phyloP scores from a whole-genome alignment of 2,888 invertebrate genomes.

The Brachycybe producta region DNA sequence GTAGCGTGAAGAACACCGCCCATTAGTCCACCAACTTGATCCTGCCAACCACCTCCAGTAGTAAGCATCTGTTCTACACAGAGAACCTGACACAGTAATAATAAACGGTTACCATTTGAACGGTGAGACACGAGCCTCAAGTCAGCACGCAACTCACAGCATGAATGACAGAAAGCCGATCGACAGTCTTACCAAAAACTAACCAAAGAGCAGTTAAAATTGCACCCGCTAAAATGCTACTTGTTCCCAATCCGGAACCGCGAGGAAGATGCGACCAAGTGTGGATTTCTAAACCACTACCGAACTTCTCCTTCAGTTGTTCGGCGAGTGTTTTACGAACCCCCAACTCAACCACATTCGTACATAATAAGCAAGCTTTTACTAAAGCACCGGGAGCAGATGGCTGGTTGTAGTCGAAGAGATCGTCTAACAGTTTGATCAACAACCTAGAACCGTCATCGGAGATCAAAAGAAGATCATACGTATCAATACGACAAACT shows the following conservation, averaged over 20 bases:
- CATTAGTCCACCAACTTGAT: constrained; percentile 40
- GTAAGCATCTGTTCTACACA: constrained; percentile 41
- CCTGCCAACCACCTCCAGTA: constrained; percentile 46
- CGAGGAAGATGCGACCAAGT: constrained; percentile 39
- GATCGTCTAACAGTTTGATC: constrained; percentile 28
- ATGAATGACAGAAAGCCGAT: constrained; percentile 33
- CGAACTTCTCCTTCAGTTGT: constrained; percentile 30
- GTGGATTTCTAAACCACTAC: constrained; percentile 36
- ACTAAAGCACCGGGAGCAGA: constrained; percentile 36
- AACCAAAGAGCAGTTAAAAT: constrained; percentile 38
- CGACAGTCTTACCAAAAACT: constrained; percentile 31
- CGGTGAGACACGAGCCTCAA: not conserved
- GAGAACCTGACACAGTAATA: constrained; percentile 34
- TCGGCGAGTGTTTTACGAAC: constrained; percentile 20
- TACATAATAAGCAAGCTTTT: constrained; percentile 38
- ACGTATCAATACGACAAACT: constrained; percentile 32
- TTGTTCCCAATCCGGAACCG: constrained; percentile 43
- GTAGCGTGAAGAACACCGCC: constrained; percentile 37
- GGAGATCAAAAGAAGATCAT: constrained; percentile 20
- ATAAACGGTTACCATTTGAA: not conserved
- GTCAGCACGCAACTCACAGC: constrained; percentile 28
- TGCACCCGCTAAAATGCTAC: constrained; percentile 41
- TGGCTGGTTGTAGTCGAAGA: constrained; percentile 36
- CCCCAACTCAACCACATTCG: constrained; percentile 31
- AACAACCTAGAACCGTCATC: constrained; percentile 12